These are phyloP conservation scores for Lepidostoma basale DNA, from an alignment of 1,140 invertebrate species.

Conservation along the genomic window DNA sequence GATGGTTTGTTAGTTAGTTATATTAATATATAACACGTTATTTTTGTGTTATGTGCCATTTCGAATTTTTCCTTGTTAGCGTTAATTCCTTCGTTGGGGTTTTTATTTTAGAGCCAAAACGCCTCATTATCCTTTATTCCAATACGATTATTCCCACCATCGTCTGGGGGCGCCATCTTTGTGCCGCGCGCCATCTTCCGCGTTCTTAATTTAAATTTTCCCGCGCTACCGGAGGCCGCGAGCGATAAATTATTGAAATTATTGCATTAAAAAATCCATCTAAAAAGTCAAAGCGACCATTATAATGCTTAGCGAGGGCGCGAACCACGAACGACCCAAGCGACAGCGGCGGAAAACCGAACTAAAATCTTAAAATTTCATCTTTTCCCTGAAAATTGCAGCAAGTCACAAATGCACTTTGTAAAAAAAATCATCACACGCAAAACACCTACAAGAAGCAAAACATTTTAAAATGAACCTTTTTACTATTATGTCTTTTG, in stretches of 20 bases:
- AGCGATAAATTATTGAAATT: conserved; percentile 70
- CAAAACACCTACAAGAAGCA: not conserved
- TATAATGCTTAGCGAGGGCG: conserved; percentile 48
- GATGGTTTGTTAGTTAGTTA: too few species aligned
- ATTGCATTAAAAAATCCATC: conserved; percentile 74
- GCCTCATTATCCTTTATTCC: conserved; percentile 1
- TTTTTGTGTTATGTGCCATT: too few species aligned
- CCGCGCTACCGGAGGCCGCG: conserved; percentile 51
- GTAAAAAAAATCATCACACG: not conserved
- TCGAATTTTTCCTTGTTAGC: too few species aligned
- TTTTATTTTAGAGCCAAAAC: too few species aligned
- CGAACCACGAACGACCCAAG: conserved; percentile 25
- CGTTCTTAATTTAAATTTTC: conserved; percentile 43
- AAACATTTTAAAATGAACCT: not conserved
- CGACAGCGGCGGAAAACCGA: conserved; percentile 1
- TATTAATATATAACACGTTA: too few species aligned
- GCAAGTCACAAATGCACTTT: not conserved
- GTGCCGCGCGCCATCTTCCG: conserved; percentile 10
- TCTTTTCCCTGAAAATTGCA: not conserved
- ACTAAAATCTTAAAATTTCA: not conserved
- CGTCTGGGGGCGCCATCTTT: conserved; percentile 25
- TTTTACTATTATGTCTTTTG: too few species aligned
- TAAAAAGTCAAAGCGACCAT: conserved; percentile 65
- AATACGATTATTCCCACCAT: conserved; percentile 1
- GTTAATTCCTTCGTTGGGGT: too few species aligned